Base-by-base conservation (phyloP, 1,140 invertebrate species). In the Diprion similis region DNA sequence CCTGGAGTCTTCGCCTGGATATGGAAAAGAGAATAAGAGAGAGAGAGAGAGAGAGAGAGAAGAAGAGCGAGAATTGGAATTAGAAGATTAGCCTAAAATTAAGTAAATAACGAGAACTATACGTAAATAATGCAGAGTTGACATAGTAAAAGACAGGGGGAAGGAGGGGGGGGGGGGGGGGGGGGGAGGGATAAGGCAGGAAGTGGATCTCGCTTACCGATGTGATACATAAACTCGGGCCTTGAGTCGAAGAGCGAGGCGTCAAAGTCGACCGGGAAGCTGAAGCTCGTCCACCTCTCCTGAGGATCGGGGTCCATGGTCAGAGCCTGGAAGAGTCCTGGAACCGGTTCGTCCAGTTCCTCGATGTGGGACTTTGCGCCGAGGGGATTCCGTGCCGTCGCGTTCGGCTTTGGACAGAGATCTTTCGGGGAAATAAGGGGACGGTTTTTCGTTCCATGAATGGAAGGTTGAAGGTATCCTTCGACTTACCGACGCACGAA, bases 361-460 rank as follows among this genome's bases (percentile, higher is more conserved):
- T 96, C 95, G 8, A 96, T 93, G 80, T 96, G 92, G n/a, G 94
- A 95, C 73, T 94, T 91, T 79, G 91, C 91, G 19, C 90, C 91
- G 51, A 95, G 82, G 46, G 91, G 88, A 72, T 81, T 86, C 4
- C 84, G 87, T 4, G 89, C 86, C 8, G 92, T 92, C 77, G 91
- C 88, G 82, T 94, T 94, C 46, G 91, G 90, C 81, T 94, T 94
- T 0, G 94, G 94, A 87, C 95, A 97, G 88, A 96, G 91, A 78
- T 95, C 93, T 94, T 80, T 59, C 86, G 85, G 75, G 78, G 77
- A 81, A 76, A 17, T 48, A 59, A 65, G 65, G n/a, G 68, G 64
- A 19, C 64, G 9, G n/a, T 8, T 66, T 67, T 51, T 48, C 67
- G 10, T 66, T 47, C 37, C 46, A 15, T 45, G 9, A 66, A 64